A percentile compares a stretch with the other conserved stretches of the same genome.
phyloP scores from a whole-genome alignment of 2,888 invertebrate genomes.

The Endotricha flammealis region DNA sequence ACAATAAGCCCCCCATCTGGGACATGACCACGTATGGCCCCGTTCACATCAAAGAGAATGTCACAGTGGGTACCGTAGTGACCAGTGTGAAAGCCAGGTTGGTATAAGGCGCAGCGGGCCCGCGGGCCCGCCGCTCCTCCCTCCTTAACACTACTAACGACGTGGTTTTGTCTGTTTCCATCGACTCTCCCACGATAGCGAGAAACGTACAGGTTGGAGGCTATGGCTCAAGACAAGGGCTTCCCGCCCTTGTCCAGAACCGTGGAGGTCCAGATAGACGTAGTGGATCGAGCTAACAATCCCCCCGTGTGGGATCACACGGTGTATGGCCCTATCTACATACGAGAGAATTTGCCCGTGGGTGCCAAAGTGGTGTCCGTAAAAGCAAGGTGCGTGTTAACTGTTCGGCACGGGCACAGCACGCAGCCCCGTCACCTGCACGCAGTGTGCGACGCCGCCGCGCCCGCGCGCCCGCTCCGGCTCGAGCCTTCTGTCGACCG shows the following conservation, averaged over 20 bases:
- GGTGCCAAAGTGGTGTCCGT: slow-evolving; percentile 98
- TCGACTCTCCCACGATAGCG: slow-evolving; percentile 86
- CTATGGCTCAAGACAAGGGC: slow-evolving; percentile 98
- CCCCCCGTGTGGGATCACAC: slow-evolving; percentile 98
- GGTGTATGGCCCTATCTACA: slow-evolving; percentile 97
- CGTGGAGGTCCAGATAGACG: slow-evolving; percentile 98
- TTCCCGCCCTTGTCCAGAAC: slow-evolving; percentile 96
- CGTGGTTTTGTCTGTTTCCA: slow-evolving; percentile 83
- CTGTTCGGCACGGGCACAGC: slow-evolving; percentile 79
- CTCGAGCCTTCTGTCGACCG: no score
- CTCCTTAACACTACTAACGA: slow-evolving; percentile 81
- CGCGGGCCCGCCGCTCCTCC: slow-evolving; percentile 69
- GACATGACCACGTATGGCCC: slow-evolving; percentile 97
- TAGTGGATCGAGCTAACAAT: slow-evolving; percentile 98
- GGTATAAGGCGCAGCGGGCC: slow-evolving; percentile 83
- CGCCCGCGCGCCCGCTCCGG: slow-evolving; percentile 12
- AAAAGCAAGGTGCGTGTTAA: slow-evolving; percentile 96
- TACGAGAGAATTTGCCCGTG: slow-evolving; percentile 98
- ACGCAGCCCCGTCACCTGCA: slow-evolving; percentile 79
- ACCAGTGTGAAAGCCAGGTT: slow-evolving; percentile 99
- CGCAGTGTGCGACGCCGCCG: slow-evolving; percentile 55
- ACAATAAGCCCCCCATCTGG: slow-evolving; percentile 99
- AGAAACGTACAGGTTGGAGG: slow-evolving; percentile 98
- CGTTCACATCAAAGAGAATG: slow-evolving; percentile 98
- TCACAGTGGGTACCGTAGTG: slow-evolving; percentile 99